Evolutionary conservation across 2,113 vertebrate genomes (phyloP), one percentile per base, ranked within the genome.

Genomic region (Empidonax alnorum): DNA sequence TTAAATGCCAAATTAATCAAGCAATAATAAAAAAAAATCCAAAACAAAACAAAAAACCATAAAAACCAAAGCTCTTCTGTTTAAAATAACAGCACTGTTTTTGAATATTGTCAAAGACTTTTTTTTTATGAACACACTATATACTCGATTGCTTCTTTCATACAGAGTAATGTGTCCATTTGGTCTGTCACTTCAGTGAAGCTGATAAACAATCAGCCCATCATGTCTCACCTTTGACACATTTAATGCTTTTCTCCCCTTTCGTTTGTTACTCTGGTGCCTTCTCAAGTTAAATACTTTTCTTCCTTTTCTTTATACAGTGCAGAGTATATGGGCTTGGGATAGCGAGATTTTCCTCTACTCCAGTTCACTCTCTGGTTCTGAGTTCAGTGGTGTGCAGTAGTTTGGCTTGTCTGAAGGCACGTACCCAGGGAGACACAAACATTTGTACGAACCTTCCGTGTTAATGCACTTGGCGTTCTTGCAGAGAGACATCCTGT

Each of bases 381-480:
- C 97, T 76, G 97, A 96, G 87, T 97, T 98, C 94, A 97, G 83
- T 12, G 98, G 97, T 55, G 99, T 98, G 87, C 99, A 99, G 98
- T 99, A 99, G 98, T 99, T 99, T 69, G 98, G 98, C 94, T 98
- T 98, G 93, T 99, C 98, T 1, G 99, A 99, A 68, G 98, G 97
- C 10, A 97, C 76, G 9, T 98, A 99, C 87, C 99, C 99, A 0
- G 99, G 99, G 95, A 99, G 98, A 95, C 99, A 99, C 96, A 98
- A 91, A 69, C 99, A 99, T 78, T 98, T 98, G 93, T 99, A 99
- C 1, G 99, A 99, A 47, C 99, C 99, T 78, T 98, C 98, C 0
- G 99, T 99, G 97, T 99, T 99, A 94, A 99, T 98, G 97, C 99
- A 99, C 74, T 98, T 99, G 83, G 98, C 99, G 3, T 99, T 99